A percentile compares a stretch with the other conserved stretches of the same genome.
Evolutionary conservation across 2,113 vertebrate genomes (phyloP).

Genomic region (Dipodomys merriami): DNA sequence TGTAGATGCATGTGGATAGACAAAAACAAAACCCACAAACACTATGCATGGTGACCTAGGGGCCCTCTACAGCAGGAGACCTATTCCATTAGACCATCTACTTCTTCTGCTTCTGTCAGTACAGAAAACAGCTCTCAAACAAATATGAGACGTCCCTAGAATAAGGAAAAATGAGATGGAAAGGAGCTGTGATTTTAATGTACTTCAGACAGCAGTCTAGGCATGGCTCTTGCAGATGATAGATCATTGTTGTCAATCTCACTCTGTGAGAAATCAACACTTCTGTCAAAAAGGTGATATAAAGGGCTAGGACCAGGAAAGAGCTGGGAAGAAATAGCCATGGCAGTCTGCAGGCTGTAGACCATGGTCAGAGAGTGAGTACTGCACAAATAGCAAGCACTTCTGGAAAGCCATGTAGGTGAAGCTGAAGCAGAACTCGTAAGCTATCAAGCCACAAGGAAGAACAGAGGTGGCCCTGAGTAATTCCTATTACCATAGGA

Average conservation of each 20-base stretch:
- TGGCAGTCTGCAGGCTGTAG: too few relatives aligned
- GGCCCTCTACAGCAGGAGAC: not conserved
- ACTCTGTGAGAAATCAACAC: not conserved
- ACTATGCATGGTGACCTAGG: not conserved
- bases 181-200: not conserved
- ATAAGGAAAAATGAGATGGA: not conserved
- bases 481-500: not conserved
- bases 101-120: not conserved
- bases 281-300: not conserved
- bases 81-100: too few relatives aligned
- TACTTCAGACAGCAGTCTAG: not conserved
- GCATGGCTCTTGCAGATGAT: not conserved
- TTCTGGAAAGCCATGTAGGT: not conserved
- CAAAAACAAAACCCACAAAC: not conserved
- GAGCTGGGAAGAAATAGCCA: too few relatives aligned
- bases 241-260: not conserved
- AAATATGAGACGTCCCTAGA: not conserved
- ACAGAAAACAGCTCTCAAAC: not conserved
- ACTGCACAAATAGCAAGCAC: not conserved
- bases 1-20: not conserved
- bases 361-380: not conserved
- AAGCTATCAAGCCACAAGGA: too few relatives aligned
- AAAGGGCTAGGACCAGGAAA: not conserved
- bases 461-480: not conserved
- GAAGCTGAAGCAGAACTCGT: too few relatives aligned